A percentile compares a stretch with the other conserved stretches of the same genome.
These are phyloP conservation scores for Ispidina lecontei DNA, from an alignment of 2,797 vertebrate genomes.

Conservation along the genomic window DNA sequence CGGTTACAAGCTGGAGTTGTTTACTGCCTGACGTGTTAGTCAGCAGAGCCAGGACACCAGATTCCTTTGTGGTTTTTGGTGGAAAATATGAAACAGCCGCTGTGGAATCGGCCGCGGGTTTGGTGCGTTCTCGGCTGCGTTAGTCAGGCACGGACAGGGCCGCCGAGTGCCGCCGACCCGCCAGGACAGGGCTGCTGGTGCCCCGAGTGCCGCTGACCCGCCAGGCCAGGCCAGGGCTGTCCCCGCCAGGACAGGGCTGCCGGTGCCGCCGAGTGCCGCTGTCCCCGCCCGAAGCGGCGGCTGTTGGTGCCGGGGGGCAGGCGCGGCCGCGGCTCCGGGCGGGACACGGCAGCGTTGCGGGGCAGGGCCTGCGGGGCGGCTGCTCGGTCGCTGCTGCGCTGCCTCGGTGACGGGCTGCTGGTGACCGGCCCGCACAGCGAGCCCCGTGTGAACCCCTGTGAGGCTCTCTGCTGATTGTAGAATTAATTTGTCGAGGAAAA, in stretches of 20 bases:
- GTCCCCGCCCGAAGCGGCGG: too few species aligned
- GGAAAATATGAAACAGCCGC: constrained; percentile 81
- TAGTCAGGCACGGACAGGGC: constrained; percentile 77
- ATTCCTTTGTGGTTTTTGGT: constrained; percentile 81
- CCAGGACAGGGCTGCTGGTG: too few species aligned
- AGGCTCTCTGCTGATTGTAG: constrained; percentile 42
- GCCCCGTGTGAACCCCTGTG: not conserved
- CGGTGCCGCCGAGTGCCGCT: too few species aligned
- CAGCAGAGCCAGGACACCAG: constrained; percentile 75
- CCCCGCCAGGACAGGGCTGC: too few species aligned
- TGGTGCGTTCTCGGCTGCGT: constrained; percentile 73
- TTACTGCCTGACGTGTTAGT: constrained; percentile 76
- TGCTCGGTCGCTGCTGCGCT: too few species aligned
- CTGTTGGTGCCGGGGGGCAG: too few species aligned
- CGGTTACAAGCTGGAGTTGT: constrained; percentile 79
- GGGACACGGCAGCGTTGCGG: too few species aligned
- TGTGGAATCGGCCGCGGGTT: constrained; percentile 74
- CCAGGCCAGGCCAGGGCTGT: too few species aligned
- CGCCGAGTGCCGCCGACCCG: not conserved
- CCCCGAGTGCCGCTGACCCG: too few species aligned
- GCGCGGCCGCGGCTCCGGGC: too few species aligned
- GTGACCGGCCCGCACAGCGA: not conserved
- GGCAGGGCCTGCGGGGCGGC: too few species aligned
- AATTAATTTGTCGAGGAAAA: constrained; percentile 6
- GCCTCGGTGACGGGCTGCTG: not conserved